Evolutionary conservation across 30 jellyfish, hydroid and myxozoan species (phyloP), one percentile per base, ranked within the genome.

Genomic region (Turritopsis dohrnii): DNA sequence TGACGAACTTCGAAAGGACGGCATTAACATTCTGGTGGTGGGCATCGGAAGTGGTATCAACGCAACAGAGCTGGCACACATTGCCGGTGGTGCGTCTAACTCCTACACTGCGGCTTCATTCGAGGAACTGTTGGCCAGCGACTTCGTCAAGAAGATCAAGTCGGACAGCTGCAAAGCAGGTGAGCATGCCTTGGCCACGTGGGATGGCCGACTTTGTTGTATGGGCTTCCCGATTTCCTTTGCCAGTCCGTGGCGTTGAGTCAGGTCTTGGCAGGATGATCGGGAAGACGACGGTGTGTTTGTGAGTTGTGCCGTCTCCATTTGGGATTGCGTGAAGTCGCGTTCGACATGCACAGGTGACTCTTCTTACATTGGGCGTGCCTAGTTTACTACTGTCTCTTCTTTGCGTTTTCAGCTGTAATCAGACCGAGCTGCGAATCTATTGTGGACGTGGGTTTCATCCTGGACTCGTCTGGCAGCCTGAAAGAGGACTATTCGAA

Each of bases 31-130:
- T 0, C 73, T 60, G 19, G 73, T 60, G 21, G 73, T 60, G 22
- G 73, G 73, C 73, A 60, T 60, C 0, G 73, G 73, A 21, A 60
- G 73, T 60, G 73, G 73, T 18, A 0, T 60, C 21, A 60, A 60
- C 73, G 19, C 73, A 21, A 60, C 73, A 23, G 73, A 60, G 73
- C 21, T 60, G 73, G 73, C 73, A 23, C 73, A 60, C 73, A 60
- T 60, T 60, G 73, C 73, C 73, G 73, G 73, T 18, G 21, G 21
- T 18, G 0, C 73, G 21, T 21, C 19, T 23, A 60, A 60, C 73
- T 21, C 21, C 0, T 60, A 18, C 0, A 60, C 22, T 23, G 73
- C 73, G 19, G 73, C 73, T 23, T 60, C 73, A 21, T 60, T 60
- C 73, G 73, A 60, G 19, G 22, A 60, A 60, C 73, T 60, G 0